phyloP scores from a whole-genome alignment of 2,113 vertebrate species.

The Orthonyx spaldingii region DNA sequence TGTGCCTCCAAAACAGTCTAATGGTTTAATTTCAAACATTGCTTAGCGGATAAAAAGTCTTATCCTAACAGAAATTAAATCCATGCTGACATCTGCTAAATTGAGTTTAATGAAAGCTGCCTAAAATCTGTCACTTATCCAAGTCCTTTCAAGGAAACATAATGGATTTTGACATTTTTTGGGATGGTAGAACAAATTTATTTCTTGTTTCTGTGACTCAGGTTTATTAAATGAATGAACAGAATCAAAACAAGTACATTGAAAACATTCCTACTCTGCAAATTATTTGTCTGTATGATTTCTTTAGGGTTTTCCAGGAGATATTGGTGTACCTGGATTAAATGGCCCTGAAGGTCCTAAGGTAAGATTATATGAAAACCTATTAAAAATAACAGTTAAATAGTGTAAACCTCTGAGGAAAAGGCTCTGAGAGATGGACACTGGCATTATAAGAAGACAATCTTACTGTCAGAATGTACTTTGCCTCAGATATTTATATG shows the following conservation, averaged over 20 bases:
- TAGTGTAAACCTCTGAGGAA: not conserved
- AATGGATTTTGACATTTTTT: not conserved
- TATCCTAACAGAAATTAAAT: not conserved
- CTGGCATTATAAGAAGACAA: not conserved
- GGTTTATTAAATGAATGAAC: slow-evolving; percentile 8
- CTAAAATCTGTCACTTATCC: not conserved
- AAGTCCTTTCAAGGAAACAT: not conserved
- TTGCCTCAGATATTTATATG: not conserved
- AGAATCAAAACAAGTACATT: not conserved
- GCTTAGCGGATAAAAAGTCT: not conserved
- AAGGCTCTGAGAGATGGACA: not conserved
- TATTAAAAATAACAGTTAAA: not conserved
- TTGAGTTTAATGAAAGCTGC: slow-evolving; percentile 3
- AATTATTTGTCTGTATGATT: not conserved
- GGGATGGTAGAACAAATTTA: not conserved
- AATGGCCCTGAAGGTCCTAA: slow-evolving; percentile 92
- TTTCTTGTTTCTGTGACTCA: slow-evolving; percentile 12
- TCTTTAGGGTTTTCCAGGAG: slow-evolving; percentile 93
- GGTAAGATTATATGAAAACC: slow-evolving; percentile 72
- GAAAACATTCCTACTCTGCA: not conserved
- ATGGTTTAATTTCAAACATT: not conserved
- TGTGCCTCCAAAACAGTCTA: not conserved
- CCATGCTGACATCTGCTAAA: slow-evolving; percentile 24
- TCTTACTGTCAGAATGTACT: not conserved
- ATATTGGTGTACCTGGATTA: slow-evolving; percentile 91